These are phyloP conservation scores for Hyposoter dolosus DNA, from an alignment of 2,888 invertebrate genomes.

Conservation along the genomic window DNA sequence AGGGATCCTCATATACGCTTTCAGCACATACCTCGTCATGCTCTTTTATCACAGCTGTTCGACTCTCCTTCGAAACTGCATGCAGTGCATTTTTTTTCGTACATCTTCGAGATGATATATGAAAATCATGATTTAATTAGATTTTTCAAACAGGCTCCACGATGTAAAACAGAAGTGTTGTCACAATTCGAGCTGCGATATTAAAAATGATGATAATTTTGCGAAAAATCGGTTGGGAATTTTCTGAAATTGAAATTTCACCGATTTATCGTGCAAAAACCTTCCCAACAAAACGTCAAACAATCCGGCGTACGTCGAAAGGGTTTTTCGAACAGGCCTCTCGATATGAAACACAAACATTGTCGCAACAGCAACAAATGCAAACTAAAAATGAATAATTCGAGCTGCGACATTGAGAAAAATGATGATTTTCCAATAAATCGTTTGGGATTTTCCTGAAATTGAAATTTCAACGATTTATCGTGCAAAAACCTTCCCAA, in stretches of 20 bases:
- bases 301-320: no score
- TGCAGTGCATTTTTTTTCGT: background rate
- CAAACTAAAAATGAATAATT: no score
- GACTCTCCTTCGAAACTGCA: constrained; percentile 63
- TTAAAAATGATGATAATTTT: constrained; percentile 38
- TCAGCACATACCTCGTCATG: constrained; percentile 83
- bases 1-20: constrained; percentile 80
- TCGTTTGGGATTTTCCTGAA: background rate
- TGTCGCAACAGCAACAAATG: background rate
- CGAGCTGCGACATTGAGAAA: constrained; percentile 17
- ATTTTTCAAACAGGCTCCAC: background rate
- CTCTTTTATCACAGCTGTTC: constrained; percentile 76
- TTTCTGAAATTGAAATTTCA: background rate
- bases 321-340: no score
- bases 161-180: background rate
- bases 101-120: constrained; percentile 10
- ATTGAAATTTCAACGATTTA: background rate
- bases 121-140: constrained; percentile 13
- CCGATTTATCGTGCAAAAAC: background rate
- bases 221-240: background rate
- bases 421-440: constrained; percentile 1
- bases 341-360: background rate
- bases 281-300: background rate
- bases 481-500: background rate
- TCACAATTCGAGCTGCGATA: background rate